Percentiles rank a stretch among this genome's conserved stretches.
phyloP scores from a whole-genome alignment of 2,888 invertebrate genomes.

The Caprella mutica region DNA sequence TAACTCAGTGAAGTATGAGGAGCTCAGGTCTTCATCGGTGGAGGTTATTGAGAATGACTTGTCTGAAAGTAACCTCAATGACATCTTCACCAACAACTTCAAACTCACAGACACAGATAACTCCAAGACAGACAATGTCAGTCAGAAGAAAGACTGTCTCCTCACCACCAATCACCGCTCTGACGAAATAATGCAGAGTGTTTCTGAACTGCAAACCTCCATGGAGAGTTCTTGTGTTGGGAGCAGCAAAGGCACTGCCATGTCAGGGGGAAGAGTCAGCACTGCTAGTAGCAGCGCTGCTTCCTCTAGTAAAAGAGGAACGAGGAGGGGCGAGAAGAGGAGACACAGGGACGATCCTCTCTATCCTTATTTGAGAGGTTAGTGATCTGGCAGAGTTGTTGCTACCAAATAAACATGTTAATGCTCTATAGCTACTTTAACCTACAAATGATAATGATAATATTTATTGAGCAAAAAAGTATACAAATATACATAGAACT shows the following conservation, averaged over 20 bases:
- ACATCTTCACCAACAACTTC: conserved; percentile 9
- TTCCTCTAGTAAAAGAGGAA: conserved; percentile 47
- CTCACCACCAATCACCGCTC: conserved; percentile 1
- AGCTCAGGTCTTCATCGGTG: background rate
- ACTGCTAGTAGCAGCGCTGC: conserved; percentile 41
- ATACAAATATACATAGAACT: no score
- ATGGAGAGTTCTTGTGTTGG: conserved; percentile 6
- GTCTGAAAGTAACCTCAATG: conserved; percentile 1
- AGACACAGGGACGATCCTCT: conserved; percentile 42
- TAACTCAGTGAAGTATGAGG: conserved; percentile 7
- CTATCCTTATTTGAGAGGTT: conserved; percentile 42
- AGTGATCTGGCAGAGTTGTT: no score
- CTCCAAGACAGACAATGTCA: conserved; percentile 5
- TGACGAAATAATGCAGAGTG: conserved; percentile 1
- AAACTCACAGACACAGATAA: conserved; percentile 8
- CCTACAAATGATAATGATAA: no score
- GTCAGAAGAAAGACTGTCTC: conserved; percentile 4
- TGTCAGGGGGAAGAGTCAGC: background rate
- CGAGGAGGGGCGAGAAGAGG: conserved; percentile 39
- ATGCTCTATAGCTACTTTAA: no score
- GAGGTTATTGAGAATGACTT: background rate
- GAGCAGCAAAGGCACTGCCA: conserved; percentile 8
- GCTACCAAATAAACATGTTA: no score
- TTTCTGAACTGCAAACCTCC: conserved; percentile 7
- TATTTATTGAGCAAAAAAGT: no score